Base-by-base conservation (phyloP, 2,888 invertebrate species). In the Subacronicta megacephala region DNA sequence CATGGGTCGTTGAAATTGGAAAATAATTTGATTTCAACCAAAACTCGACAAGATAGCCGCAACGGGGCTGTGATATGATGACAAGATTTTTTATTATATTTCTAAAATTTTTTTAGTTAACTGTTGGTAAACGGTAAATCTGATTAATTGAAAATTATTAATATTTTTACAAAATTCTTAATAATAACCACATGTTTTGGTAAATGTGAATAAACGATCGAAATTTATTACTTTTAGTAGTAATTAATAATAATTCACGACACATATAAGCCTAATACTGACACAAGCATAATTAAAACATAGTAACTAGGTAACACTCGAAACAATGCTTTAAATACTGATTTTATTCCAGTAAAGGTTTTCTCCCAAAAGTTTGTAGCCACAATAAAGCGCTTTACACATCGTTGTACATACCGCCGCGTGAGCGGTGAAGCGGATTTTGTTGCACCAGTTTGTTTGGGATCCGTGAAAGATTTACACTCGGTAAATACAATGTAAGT, bases 1-100 rank as follows among this genome's bases (percentile, higher is more conserved):
- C 71, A 64, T 69, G 72, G 72, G 64, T 66, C 64, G 68, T 69
- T 75, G 74, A 72, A 80, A 83, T 84, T 80, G 78, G 80, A 80
- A 82, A 80, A 78, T 78, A 75, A 76, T 74, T 68, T 57, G 47
- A 75, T 77, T 57, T 17, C 50, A 55, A 52, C 52, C 18, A 29
- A 44, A 46, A 57, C 64, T 64, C 58, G 67, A 62, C 45, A 17
- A 20, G 41, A 35, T 2, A 7, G 13, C 68, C 12, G 31, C 23
- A 13, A 52, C 15, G 0, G 6, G 16, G 31, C 10, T 13, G 18
- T 29, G 35, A n/a, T n/a, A n/a, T n/a, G 37, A 35, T n/a, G 31
- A 12, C 31, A 31, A 29, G 12, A 2, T 29, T 12, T 12, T 12
- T 9, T 10, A 3, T 10, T n/a, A n/a, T n/a, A n/a, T n/a, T n/a